phyloP scores from a whole-genome alignment of 2,797 vertebrate genomes.

The Tauraco hartlaubi region DNA sequence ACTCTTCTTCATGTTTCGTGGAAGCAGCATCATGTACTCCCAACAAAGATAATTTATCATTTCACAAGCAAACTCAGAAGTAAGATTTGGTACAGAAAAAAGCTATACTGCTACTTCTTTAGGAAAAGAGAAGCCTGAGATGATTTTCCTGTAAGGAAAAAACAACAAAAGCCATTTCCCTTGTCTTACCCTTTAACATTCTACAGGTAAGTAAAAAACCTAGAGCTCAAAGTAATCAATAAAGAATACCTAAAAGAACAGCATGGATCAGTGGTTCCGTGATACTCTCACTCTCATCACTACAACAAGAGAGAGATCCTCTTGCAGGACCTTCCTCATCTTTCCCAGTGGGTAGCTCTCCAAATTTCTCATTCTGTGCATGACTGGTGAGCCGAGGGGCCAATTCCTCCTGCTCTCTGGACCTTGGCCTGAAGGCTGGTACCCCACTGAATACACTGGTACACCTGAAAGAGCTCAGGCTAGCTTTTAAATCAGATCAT shows the following conservation, averaged over 20 bases:
- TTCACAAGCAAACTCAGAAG: neutral
- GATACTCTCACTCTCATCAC: neutral
- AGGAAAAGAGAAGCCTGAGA: neutral
- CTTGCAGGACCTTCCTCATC: neutral
- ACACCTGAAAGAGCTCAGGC: neutral
- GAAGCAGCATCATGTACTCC: neutral
- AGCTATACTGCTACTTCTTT: neutral
- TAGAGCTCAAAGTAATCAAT: conserved; percentile 8
- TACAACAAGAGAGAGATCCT: neutral
- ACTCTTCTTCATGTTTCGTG: neutral
- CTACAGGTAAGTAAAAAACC: neutral
- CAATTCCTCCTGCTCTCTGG: neutral
- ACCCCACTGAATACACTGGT: neutral
- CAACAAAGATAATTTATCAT: conserved; percentile 5
- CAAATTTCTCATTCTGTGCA: neutral
- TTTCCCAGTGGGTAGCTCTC: neutral
- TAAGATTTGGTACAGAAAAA: neutral
- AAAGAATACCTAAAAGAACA: neutral
- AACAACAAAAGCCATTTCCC: neutral
- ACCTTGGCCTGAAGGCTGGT: neutral
- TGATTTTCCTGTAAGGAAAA: neutral
- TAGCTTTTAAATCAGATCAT: neutral
- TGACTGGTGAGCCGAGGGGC: neutral
- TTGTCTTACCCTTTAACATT: neutral
- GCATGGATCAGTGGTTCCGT: neutral